Conservation (phyloP, 2,888 invertebrate genomes). For the Clunio marinus region DNA sequence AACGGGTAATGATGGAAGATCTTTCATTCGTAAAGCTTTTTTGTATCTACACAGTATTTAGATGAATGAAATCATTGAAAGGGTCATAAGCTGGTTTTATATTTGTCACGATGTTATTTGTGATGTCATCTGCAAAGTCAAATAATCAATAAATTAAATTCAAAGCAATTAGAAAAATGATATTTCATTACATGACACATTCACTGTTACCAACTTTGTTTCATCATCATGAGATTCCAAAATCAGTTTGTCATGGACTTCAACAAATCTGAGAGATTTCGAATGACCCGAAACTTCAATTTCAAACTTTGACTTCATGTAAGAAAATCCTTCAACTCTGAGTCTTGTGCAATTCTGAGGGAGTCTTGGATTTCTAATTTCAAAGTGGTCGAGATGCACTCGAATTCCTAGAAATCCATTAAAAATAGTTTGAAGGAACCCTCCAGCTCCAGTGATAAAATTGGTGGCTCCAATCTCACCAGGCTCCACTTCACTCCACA, state of each 20-base stretch:
- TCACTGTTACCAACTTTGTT: neutral
- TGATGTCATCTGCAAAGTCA: neutral
- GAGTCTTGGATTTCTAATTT: conserved; percentile 51
- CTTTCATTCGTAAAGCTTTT: no score
- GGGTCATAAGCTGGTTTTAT: no score
- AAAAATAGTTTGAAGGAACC: conserved; percentile 57
- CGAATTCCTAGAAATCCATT: conserved; percentile 58
- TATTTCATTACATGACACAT: neutral
- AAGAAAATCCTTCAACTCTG: conserved; percentile 49
- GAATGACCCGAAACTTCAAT: neutral
- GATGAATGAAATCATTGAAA: no score
- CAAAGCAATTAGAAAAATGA: neutral
- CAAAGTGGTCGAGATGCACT: conserved; percentile 53
- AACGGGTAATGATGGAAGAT: neutral
- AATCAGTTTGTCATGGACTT: neutral
- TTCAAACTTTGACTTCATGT: conserved; percentile 12
- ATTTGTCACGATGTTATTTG: no score
- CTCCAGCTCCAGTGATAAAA: conserved; percentile 61
- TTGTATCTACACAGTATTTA: no score
- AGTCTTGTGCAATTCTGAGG: conserved; percentile 51
- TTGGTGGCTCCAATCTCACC: conserved; percentile 56
- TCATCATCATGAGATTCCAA: neutral
- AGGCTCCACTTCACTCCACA: conserved; percentile 57
- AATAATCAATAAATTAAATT: neutral
- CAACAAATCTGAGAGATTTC: neutral